A percentile compares a stretch with the other conserved stretches of the same genome.
Evolutionary conservation across 2,797 vertebrate genomes (phyloP).

Genomic region (Pseudochirops corinnae): DNA sequence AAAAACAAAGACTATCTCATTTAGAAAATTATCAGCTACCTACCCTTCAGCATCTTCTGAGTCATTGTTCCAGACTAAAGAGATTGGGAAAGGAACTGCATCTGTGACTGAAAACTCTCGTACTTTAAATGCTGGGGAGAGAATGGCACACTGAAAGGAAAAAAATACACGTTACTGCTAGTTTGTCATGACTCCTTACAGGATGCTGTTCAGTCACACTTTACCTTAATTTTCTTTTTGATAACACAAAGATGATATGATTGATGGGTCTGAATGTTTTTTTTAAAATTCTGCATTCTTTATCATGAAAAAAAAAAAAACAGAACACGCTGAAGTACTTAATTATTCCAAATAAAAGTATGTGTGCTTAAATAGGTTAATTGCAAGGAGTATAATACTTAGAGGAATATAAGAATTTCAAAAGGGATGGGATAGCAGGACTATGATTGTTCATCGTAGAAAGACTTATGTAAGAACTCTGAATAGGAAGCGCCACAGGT

Average conservation of each 20-base stretch:
- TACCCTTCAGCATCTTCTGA: conserved; percentile 88
- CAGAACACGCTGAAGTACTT: neutral
- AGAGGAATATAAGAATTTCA: neutral
- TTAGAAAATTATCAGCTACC: conserved; percentile 63
- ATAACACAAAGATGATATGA: neutral
- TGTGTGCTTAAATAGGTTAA: neutral
- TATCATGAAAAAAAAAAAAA: neutral
- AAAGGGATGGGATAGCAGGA: too few species aligned
- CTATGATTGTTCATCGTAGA: neutral
- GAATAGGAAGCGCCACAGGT: neutral
- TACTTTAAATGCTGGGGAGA: conserved; percentile 90
- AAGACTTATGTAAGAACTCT: neutral
- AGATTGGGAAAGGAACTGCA: conserved; percentile 87
- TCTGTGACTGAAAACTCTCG: conserved; percentile 89
- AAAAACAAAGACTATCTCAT: neutral
- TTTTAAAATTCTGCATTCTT: neutral
- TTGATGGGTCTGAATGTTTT: neutral
- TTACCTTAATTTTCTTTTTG: neutral
- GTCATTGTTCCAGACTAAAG: conserved; percentile 88
- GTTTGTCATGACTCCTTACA: neutral
- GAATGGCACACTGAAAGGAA: conserved; percentile 87
- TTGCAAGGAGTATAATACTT: too few species aligned
- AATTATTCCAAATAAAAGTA: neutral
- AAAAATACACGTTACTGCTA: neutral
- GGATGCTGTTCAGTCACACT: neutral